These are phyloP conservation scores for Ganaspis brasiliensis DNA, from an alignment of 2,888 invertebrate species.

Conservation along the genomic window DNA sequence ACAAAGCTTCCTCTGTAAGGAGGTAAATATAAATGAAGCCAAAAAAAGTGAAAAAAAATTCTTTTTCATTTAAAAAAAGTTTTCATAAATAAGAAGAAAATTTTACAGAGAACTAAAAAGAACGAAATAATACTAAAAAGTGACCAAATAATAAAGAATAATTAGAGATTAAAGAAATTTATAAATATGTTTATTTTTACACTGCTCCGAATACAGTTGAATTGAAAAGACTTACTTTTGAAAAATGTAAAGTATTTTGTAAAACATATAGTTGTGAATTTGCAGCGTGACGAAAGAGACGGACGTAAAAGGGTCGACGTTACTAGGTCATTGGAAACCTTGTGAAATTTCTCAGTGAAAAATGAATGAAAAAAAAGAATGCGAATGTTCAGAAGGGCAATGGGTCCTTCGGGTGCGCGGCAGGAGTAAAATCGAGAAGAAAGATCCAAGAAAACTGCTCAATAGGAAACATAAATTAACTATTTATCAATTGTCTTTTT, in stretches of 20 bases:
- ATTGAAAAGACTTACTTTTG: background rate
- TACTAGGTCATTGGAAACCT: slow-evolving; percentile 50
- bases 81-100: no score
- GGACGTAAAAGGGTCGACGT: slow-evolving; percentile 41
- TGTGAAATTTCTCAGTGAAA: slow-evolving; percentile 53
- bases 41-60: no score
- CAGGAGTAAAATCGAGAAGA: slow-evolving; percentile 51
- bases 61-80: no score
- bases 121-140: no score
- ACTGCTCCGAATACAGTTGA: background rate
- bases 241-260: background rate
- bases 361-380: slow-evolving; percentile 56
- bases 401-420: slow-evolving; percentile 49
- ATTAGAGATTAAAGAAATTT: no score
- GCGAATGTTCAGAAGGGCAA: slow-evolving; percentile 51
- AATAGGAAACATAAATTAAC: slow-evolving; percentile 69
- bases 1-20: no score
- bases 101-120: no score
- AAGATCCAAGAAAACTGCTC: slow-evolving; percentile 52
- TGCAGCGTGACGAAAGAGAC: slow-evolving; percentile 7
- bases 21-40: no score
- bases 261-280: slow-evolving; percentile 11
- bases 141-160: no score
- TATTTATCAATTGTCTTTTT: slow-evolving; percentile 69
- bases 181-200: no score